Evolutionary conservation across 2,888 invertebrate genomes (phyloP).

Genomic region (Dynastes grantii): DNA sequence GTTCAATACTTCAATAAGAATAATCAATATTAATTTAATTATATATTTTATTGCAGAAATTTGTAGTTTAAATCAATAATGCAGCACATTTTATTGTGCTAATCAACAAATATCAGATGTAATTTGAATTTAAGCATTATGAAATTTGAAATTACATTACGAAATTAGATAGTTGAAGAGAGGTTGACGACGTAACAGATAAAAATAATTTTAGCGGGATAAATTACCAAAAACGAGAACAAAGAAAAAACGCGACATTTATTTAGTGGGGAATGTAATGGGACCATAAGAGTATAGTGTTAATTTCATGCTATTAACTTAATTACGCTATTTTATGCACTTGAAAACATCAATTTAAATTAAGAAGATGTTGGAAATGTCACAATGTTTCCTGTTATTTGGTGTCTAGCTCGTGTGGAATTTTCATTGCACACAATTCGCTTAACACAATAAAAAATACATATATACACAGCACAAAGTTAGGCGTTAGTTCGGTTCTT

Average conservation of each 20-base stretch:
- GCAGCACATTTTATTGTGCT: too few species aligned
- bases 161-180: too few species aligned
- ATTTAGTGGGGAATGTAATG: neutral
- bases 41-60: too few species aligned
- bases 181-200: neutral
- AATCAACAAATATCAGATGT: too few species aligned
- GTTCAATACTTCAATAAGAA: too few species aligned
- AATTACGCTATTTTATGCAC: slow-evolving; percentile 15
- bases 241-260: neutral
- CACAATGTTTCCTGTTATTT: neutral
- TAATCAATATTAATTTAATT: too few species aligned
- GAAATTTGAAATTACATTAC: too few species aligned
- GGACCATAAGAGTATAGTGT: neutral
- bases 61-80: too few species aligned
- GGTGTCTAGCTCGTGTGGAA: neutral
- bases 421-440: neutral
- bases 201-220: neutral
- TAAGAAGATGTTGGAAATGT: neutral
- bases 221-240: neutral
- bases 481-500: neutral
- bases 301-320: slow-evolving; percentile 10
- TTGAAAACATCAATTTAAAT: slow-evolving; percentile 6
- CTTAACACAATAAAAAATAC: too few species aligned
- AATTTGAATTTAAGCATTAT: too few species aligned
- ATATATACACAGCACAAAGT: neutral